phyloP scores from a whole-genome alignment of 53 echinoderm and acorn worm species.

The Actinopyga echinites region DNA sequence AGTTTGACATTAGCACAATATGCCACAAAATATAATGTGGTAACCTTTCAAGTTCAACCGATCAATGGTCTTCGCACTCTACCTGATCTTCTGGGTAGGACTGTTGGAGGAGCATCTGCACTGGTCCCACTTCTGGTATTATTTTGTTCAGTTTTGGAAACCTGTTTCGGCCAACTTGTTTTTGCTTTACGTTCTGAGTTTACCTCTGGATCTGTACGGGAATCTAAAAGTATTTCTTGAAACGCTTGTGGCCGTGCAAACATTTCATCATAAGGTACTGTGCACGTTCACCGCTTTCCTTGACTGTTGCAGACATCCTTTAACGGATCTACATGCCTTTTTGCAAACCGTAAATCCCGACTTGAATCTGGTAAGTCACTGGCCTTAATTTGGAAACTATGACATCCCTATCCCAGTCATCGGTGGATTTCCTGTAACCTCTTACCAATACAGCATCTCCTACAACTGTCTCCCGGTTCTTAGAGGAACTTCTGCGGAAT shows the following conservation, averaged over 20 bases:
- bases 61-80: too few species aligned
- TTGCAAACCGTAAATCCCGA: neutral
- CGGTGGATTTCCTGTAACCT: neutral
- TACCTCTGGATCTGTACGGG: neutral
- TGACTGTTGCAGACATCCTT: neutral
- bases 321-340: neutral
- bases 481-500: neutral
- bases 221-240: neutral
- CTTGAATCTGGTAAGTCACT: neutral
- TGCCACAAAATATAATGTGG: too few species aligned
- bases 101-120: too few species aligned
- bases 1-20: too few species aligned
- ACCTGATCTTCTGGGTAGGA: too few species aligned
- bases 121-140: too few species aligned
- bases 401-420: too few species aligned
- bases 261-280: neutral
- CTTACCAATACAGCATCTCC: neutral
- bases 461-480: neutral
- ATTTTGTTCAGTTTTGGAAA: too few species aligned
- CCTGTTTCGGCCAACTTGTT: too few species aligned
- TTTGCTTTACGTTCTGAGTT: neutral
- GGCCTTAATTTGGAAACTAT: too few species aligned
- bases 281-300: neutral
- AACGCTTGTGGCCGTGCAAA: neutral
- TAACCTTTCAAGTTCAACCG: too few species aligned